Conservation (phyloP, 2,797 vertebrate genomes). For the Etheostoma perlongum region DNA sequence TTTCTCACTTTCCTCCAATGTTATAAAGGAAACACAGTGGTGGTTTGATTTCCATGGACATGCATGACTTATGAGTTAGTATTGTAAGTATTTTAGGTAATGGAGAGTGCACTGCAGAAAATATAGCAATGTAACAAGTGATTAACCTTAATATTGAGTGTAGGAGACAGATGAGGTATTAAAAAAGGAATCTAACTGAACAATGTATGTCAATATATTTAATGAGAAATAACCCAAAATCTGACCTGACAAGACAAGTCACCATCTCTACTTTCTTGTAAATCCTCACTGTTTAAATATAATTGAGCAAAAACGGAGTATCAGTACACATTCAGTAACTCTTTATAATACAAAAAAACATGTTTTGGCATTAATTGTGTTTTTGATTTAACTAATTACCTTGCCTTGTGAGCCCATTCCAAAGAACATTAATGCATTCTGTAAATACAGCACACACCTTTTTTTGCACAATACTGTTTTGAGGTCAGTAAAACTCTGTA, state of each 20-base stretch:
- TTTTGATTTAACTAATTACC: constrained; percentile 1
- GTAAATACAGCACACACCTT: neutral
- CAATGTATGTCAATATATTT: neutral
- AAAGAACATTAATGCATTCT: neutral
- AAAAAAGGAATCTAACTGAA: neutral
- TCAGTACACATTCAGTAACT: neutral
- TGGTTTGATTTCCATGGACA: constrained; percentile 50
- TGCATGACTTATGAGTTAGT: constrained; percentile 26
- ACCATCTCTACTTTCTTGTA: neutral
- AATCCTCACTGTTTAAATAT: neutral
- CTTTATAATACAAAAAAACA: neutral
- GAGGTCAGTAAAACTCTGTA: constrained; percentile 5
- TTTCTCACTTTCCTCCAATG: constrained; percentile 65
- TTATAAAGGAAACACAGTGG: constrained; percentile 56
- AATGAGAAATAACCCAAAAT: neutral
- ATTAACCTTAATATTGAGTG: constrained; percentile 1
- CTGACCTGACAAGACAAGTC: constrained; percentile 9
- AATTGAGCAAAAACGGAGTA: neutral
- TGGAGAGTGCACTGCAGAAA: constrained; percentile 49
- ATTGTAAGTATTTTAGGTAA: constrained; percentile 37
- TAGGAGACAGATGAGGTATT: neutral
- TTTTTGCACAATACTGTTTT: constrained; percentile 4
- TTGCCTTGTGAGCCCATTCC: neutral
- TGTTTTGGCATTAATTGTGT: neutral
- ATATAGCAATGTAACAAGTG: neutral